Conservation (phyloP, 37 sponge, comb jelly and placozoan genomes). For the Theonella swinhoei region DNA sequence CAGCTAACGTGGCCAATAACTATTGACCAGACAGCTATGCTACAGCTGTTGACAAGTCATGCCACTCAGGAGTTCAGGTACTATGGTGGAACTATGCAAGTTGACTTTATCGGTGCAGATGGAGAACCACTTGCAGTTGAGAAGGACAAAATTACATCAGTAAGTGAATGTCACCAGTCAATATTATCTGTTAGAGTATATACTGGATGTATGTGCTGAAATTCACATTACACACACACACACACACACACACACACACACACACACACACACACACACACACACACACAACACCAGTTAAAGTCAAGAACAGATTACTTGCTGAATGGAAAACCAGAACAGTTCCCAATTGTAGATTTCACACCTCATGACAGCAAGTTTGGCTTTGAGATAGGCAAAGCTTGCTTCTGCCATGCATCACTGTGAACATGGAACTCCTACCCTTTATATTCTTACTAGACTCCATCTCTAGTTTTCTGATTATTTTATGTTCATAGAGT, state of each 20-base stretch:
- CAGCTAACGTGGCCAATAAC: slow-evolving; percentile 48
- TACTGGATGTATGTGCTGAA: too few relatives aligned
- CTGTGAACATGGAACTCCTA: neutral
- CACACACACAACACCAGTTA: too few relatives aligned
- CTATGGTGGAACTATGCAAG: neutral
- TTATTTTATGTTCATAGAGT: neutral
- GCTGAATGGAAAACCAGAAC: slow-evolving; percentile 45
- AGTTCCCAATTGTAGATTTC: slow-evolving; percentile 44
- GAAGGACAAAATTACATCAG: neutral
- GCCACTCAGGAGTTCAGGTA: slow-evolving; percentile 53
- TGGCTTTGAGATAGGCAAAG: slow-evolving; percentile 52
- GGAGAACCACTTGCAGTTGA: neutral
- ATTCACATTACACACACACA: too few relatives aligned
- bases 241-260: too few relatives aligned
- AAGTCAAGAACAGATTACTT: slow-evolving; percentile 38
- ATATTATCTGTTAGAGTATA: neutral
- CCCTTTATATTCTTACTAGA: too few relatives aligned
- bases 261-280: too few relatives aligned
- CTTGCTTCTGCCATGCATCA: slow-evolving; percentile 65
- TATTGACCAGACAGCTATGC: slow-evolving; percentile 44
- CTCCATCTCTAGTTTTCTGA: neutral
- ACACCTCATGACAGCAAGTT: slow-evolving; percentile 24
- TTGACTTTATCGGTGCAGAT: slow-evolving; percentile 28
- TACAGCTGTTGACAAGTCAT: slow-evolving; percentile 55
- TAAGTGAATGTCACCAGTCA: neutral